These are phyloP conservation scores for Oncorhynchus kisutch DNA, from an alignment of 2,113 vertebrate genomes.

Conservation along the genomic window DNA sequence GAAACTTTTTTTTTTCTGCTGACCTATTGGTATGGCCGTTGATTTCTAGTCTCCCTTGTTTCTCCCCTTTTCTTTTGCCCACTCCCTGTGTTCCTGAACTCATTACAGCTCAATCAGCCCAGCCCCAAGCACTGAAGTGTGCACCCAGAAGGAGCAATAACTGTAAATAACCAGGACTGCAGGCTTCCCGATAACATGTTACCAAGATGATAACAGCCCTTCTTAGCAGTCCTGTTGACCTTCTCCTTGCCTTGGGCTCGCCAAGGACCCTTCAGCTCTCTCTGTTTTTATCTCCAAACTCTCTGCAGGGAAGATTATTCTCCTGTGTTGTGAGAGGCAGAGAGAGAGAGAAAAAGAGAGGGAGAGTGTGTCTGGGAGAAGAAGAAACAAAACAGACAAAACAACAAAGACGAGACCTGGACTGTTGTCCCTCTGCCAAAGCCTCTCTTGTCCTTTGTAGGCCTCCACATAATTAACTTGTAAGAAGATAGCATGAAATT, in stretches of 20 bases:
- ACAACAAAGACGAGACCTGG: constrained; percentile 57
- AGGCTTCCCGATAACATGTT: constrained; percentile 86
- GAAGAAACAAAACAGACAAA: constrained; percentile 38
- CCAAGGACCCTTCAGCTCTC: constrained; percentile 82
- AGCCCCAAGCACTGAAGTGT: constrained; percentile 77
- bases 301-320: constrained; percentile 77
- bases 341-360: constrained; percentile 17
- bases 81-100: constrained; percentile 78
- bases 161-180: constrained; percentile 89
- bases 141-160: constrained; percentile 88
- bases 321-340: constrained; percentile 54
- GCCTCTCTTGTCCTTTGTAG: constrained; percentile 51
- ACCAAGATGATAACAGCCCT: constrained; percentile 84
- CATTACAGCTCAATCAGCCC: constrained; percentile 86
- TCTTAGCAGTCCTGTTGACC: constrained; percentile 88
- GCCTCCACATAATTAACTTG: constrained; percentile 64
- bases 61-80: constrained; percentile 57
- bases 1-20: constrained; percentile 44
- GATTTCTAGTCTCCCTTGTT: constrained; percentile 70
- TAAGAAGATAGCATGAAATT: constrained; percentile 67
- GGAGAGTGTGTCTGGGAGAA: constrained; percentile 23
- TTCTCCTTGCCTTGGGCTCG: constrained; percentile 84
- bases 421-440: constrained; percentile 56
- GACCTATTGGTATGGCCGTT: constrained; percentile 74
- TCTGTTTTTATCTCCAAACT: constrained; percentile 83